phyloP scores from a whole-genome alignment of 1,140 invertebrate species.

The Orius insidiosus region DNA sequence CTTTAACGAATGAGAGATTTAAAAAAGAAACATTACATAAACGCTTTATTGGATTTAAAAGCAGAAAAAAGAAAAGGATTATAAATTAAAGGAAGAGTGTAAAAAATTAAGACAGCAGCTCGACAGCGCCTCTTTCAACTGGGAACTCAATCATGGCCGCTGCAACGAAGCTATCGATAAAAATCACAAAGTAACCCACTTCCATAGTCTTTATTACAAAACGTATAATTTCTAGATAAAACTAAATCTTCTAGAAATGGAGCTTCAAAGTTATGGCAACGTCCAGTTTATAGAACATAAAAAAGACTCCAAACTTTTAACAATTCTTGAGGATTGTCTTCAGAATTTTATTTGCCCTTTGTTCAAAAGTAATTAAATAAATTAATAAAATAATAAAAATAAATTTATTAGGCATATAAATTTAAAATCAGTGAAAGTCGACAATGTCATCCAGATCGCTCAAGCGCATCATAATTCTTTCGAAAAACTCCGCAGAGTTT shows the following conservation, averaged over 20 bases:
- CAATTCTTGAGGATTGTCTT: neutral
- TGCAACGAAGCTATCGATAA: no score
- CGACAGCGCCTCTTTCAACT: no score
- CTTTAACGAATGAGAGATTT: no score
- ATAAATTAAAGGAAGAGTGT: no score
- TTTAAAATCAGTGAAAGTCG: neutral
- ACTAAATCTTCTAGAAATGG: neutral
- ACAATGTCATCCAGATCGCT: constrained; percentile 3
- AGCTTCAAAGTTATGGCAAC: constrained; percentile 3
- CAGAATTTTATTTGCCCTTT: constrained; percentile 6
- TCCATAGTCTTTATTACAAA: no score
- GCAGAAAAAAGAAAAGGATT: no score
- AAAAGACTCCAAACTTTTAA: neutral
- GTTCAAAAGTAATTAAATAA: neutral
- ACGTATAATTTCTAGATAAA: neutral
- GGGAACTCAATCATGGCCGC: no score
- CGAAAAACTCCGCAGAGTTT: constrained; percentile 1
- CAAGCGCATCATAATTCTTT: constrained; percentile 1
- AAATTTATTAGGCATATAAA: constrained; percentile 4
- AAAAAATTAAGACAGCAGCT: no score
- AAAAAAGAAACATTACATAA: no score
- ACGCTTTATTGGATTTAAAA: no score
- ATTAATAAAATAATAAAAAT: no score
- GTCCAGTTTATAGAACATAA: neutral
- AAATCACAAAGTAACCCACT: no score